Evolutionary conservation across 2,888 invertebrate genomes (phyloP), one percentile per base, ranked within the genome.

Genomic region (Plagiodera versicolora): DNA sequence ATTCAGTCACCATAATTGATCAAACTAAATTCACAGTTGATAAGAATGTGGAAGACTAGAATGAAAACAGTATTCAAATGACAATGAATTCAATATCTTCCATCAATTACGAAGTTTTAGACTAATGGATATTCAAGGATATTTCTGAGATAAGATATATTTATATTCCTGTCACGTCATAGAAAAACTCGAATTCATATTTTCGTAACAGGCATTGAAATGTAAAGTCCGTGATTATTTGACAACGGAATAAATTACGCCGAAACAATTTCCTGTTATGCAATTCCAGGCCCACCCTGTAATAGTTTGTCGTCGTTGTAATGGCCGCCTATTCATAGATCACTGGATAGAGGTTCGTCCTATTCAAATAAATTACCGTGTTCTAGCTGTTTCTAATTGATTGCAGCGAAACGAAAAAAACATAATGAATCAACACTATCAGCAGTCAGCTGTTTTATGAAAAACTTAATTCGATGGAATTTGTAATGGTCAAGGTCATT

Each of bases 271-370:
- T 71, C 70, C 69, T 70, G 69, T 70, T 66, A 67, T 61, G 65
- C 65, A 67, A 68, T 63, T 60, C 56, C 56, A 50, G 67, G 63
- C 67, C 67, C 69, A 69, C 69, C 70, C 69, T 69, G 70, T 70
- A 67, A 56, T 66, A 52, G 58, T 44, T n/a, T 50, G 54, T 52
- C 60, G 53, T 60, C 56, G 60, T 53, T 61, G 60, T 65, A 67
- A 67, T 65, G 63, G 53, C 60, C 45, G 49, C 57, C 58, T 66
- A 64, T 66, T 64, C 66, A 64, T 66, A 64, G 61, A 55, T 54
- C 46, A 47, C 62, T 56, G 59, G 58, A 64, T 61, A 61, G 54
- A 66, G 66, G 66, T 64, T 66, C 55, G 66, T 61, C 66, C 65
- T 63, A 54, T 60, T 61, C 58, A 59, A 64, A 66, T 66, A 58